Conservation (phyloP, 1,140 invertebrate species). For the Pogonomyrmex barbatus region DNA sequence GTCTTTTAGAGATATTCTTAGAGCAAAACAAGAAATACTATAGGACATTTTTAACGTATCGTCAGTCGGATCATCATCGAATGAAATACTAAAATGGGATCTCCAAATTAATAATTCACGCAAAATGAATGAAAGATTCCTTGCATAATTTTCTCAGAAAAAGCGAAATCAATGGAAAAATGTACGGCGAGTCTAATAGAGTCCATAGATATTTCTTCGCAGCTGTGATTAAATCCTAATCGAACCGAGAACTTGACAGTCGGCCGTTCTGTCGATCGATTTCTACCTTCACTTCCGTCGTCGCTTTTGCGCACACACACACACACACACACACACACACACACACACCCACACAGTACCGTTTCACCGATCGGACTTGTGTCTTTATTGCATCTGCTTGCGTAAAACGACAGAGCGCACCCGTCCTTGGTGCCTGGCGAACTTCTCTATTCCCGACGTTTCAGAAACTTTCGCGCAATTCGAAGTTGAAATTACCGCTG, state of each 20-base stretch:
- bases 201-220: neutral
- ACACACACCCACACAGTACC: too few relatives aligned
- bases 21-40: neutral
- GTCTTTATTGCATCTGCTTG: conserved; percentile 14
- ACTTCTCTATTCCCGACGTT: neutral
- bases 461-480: conserved; percentile 19
- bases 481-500: neutral
- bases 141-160: neutral
- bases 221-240: neutral
- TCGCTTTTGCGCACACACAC: neutral
- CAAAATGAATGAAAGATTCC: neutral
- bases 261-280: conserved; percentile 8
- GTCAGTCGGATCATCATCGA: neutral
- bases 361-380: neutral
- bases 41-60: too few relatives aligned
- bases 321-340: too few relatives aligned
- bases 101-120: neutral
- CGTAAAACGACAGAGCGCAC: neutral
- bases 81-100: too few relatives aligned
- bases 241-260: conserved; percentile 28
- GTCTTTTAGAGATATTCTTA: neutral
- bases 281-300: conserved; percentile 55
- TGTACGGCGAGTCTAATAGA: neutral
- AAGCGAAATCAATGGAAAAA: neutral
- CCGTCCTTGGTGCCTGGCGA: conserved; percentile 10